phyloP scores from a whole-genome alignment of 1,140 invertebrate genomes.

The Zaprionus capensis region DNA sequence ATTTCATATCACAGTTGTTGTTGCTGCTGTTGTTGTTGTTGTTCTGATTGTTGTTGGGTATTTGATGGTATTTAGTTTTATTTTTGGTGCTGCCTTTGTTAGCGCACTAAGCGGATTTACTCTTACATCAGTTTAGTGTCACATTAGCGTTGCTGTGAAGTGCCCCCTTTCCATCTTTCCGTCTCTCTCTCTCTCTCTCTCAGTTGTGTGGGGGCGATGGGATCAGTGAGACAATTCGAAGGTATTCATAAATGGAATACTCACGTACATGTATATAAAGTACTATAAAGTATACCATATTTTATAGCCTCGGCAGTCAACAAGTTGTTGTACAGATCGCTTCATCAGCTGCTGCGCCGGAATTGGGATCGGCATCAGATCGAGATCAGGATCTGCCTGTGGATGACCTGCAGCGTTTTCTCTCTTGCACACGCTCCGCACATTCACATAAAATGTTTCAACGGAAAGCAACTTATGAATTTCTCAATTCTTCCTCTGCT shows the following conservation, averaged over 20 bases:
- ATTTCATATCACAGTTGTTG: constrained; percentile 58
- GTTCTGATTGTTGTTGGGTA: constrained; percentile 35
- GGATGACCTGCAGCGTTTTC: constrained; percentile 46
- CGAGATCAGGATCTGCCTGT: constrained; percentile 16
- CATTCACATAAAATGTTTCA: constrained; percentile 72
- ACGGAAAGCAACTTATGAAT: constrained; percentile 67
- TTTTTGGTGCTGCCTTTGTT: constrained; percentile 69
- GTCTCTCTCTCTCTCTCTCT: constrained; percentile 3
- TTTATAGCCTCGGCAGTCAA: constrained; percentile 39
- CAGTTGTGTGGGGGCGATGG: constrained; percentile 49
- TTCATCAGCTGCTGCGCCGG: constrained; percentile 21
- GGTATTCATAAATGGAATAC: neutral
- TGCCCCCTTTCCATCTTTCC: constrained; percentile 3
- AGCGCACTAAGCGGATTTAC: constrained; percentile 72
- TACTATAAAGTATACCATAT: constrained; percentile 8
- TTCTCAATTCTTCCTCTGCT: constrained; percentile 47
- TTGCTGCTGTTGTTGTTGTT: constrained; percentile 45
- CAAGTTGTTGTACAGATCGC: constrained; percentile 42
- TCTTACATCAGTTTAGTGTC: constrained; percentile 82
- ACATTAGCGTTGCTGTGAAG: constrained; percentile 71
- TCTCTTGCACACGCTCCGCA: constrained; percentile 17
- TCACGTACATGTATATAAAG: neutral
- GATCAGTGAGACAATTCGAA: constrained; percentile 17
- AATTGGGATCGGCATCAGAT: constrained; percentile 30
- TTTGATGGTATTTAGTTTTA: constrained; percentile 69